Percentiles rank a stretch among this genome's conserved stretches.
Conservation (phyloP, 2,888 invertebrate genomes). For the Torymus tubicola region DNA sequence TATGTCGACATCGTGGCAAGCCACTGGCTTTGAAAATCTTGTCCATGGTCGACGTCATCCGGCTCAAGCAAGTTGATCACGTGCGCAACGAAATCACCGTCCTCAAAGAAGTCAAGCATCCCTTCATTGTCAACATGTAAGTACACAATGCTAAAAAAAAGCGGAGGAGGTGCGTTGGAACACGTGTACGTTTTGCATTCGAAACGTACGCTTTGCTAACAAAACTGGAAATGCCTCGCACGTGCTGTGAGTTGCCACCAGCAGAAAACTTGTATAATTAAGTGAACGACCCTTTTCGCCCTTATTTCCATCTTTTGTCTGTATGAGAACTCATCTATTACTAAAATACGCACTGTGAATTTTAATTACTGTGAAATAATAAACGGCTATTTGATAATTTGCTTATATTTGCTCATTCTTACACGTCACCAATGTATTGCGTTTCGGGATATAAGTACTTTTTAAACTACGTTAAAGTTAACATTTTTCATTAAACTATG, state of each 20-base stretch:
- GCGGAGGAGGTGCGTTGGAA: neutral
- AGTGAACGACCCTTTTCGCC: too few relatives aligned
- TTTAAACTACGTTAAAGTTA: too few relatives aligned
- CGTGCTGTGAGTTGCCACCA: neutral
- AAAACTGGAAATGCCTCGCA: conserved; percentile 6
- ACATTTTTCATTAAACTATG: too few relatives aligned
- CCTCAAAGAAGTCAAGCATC: conserved; percentile 92
- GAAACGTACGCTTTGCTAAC: neutral
- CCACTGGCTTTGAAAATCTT: conserved; percentile 92
- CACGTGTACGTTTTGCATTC: conserved; percentile 45
- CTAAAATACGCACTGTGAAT: too few relatives aligned
- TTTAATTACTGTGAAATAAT: too few relatives aligned
- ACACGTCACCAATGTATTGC: too few relatives aligned
- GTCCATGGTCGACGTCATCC: conserved; percentile 94
- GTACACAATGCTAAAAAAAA: conserved; percentile 72
- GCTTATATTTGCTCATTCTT: too few relatives aligned
- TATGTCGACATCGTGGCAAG: conserved; percentile 88
- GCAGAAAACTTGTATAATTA: too few relatives aligned
- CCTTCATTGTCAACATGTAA: conserved; percentile 97
- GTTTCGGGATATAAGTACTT: too few relatives aligned
- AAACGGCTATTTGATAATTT: too few relatives aligned
- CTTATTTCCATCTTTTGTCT: too few relatives aligned
- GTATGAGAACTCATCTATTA: too few relatives aligned
- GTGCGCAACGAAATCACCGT: conserved; percentile 98
- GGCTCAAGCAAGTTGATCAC: conserved; percentile 97